Base-by-base conservation (phyloP, 1,140 invertebrate genomes). In the Scaptomyza graminum region DNA sequence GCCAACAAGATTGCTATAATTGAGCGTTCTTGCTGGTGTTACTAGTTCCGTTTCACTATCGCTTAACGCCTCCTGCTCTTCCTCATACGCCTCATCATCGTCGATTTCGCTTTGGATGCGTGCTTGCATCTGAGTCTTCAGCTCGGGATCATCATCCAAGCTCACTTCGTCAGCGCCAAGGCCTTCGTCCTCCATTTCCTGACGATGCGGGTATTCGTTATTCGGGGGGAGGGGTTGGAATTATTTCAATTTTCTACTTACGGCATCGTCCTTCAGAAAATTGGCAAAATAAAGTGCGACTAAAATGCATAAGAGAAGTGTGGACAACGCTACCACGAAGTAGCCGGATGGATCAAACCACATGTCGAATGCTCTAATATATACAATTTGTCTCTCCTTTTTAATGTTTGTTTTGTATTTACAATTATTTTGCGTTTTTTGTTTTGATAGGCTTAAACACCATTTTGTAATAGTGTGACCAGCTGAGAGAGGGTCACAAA, bases 281-380 rank as follows among this genome's bases (percentile, higher is more conserved):
- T 84, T 90, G 41, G 87, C 73, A 69, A 78, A 90, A 43, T 91
- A 91, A 1, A 91, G 60, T 0, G 90, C 75, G 37, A 78, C 65
- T 34, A 90, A 60, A 49, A 91, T 87, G 39, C 90, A 90, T 5
- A 91, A 28, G 6, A 91, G 52, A 2, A 91, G 63, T 0, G 90
- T 91, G 28, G 69, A 72, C n/a, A 90, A 55, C 5, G 76, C 87
- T 16, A 90, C 54, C 0, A 80, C 52, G 59, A 81, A 91, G 52
- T 87, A 67, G 8, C 74, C 82, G 1, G 82, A 80, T 13, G 77
- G 49, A 25, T 76, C 82, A 39, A 88, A 74, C 50, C 76, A 85
- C 9, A 85, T 56, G 6, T 5, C 50, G 64, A 60, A 49, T 76
- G 49, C 12, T 76, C 39, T 67, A 76, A 65, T 60, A 65, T 60